A percentile compares a stretch with the other conserved stretches of the same genome.
Evolutionary conservation across 2,797 vertebrate species (phyloP).

Genomic region (Anolis apletophallus): DNA sequence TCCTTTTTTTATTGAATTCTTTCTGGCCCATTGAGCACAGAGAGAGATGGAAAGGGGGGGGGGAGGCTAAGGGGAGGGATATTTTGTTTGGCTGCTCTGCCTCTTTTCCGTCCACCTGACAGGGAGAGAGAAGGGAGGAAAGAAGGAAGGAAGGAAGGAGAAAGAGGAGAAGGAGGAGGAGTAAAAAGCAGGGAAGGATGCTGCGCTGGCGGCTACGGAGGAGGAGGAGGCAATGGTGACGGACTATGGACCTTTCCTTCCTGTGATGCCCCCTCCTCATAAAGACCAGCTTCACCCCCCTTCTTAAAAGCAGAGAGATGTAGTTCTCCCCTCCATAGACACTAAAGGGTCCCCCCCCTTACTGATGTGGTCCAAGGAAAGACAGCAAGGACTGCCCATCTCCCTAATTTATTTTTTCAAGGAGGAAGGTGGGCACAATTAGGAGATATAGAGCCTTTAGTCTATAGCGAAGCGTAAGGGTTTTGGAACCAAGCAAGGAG

Average conservation of each 20-base stretch:
- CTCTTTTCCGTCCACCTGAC: background rate
- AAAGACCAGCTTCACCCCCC: background rate
- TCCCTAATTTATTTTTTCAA: background rate
- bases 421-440: no score
- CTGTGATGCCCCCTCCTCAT: background rate
- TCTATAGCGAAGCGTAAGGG: background rate
- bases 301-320: background rate
- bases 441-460: no score
- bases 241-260: background rate
- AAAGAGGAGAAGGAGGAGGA: no score
- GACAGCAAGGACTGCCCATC: background rate
- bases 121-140: background rate
- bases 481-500: background rate
- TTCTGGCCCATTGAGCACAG: slow-evolving; percentile 20
- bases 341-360: no score
- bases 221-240: background rate
- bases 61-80: background rate
- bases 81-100: background rate
- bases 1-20: background rate
- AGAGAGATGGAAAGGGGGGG: background rate
- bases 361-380: background rate
- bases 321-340: background rate
- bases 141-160: background rate
- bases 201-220: no score
- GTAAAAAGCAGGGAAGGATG: no score